These are phyloP conservation scores for Lepidocolaptes lacrymiger DNA, from an alignment of 2,797 vertebrate genomes.

Conservation along the genomic window DNA sequence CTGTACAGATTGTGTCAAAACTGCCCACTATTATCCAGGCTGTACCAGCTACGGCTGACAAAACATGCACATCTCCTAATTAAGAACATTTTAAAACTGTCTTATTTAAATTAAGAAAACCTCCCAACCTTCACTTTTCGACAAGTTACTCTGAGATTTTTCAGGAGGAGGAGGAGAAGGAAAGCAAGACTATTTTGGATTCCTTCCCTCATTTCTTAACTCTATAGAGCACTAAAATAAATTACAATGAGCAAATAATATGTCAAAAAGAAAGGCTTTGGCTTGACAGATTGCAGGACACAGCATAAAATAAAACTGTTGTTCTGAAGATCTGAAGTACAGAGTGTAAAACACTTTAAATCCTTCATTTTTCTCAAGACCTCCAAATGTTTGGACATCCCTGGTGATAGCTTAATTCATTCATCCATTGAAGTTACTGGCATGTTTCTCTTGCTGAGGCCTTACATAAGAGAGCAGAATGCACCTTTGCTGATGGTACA, in stretches of 20 bases:
- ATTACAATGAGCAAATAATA: background rate
- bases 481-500: background rate
- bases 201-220: slow-evolving; percentile 9
- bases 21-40: background rate
- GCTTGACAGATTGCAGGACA: background rate
- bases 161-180: background rate
- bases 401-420: background rate
- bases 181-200: background rate
- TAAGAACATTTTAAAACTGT: background rate
- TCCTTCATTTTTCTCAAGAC: background rate
- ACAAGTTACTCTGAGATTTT: background rate
- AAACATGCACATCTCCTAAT: slow-evolving; percentile 9
- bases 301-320: background rate
- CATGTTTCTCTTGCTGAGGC: background rate
- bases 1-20: slow-evolving; percentile 23
- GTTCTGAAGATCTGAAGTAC: background rate
- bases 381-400: slow-evolving; percentile 21
- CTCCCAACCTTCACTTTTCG: background rate
- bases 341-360: slow-evolving; percentile 16
- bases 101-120: background rate
- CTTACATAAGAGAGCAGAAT: background rate
- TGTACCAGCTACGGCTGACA: background rate
- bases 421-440: background rate
- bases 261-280: background rate
- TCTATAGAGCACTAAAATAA: background rate